Base-by-base conservation (phyloP, 2,113 vertebrate species). In the Gymnocephalus cernua region DNA sequence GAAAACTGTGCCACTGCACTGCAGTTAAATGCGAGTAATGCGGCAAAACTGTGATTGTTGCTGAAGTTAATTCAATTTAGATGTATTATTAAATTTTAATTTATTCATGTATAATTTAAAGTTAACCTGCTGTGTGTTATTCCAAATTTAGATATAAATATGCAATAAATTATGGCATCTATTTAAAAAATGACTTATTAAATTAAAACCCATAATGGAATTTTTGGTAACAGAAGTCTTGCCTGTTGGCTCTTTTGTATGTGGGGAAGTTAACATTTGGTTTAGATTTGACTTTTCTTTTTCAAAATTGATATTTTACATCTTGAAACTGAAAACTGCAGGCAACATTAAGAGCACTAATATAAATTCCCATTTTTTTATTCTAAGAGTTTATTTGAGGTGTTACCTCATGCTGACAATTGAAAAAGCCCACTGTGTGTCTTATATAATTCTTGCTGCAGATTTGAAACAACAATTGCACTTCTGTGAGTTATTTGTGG, bases 1-100 rank as follows among this genome's bases (percentile, higher is more conserved):
- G 58, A 67, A 41, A 80, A 81, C 72, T 58, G 45, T 56, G 71
- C 59, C 67, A 67, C 76, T 78, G 47, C 0, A 13, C 64, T 79
- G 70, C 45, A 56, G 66, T 65, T 73, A 41, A 50, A 75, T 41
- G 21, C 11, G 5, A 44, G 64, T 23, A 47, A 56, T 50, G 38
- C 66, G 0, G 41, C 29, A 65, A 47, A 21, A 47, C 64, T 85
- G 38, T 65, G 15, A 67, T 68, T 79, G 19, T 57, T 74, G 58
- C 44, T 45, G 23, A 44, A 66, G 29, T 15, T 23, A 3, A 21
- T 27, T 0, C 29, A 65, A 58, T 76, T 3, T 38, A 5, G 7
- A 38, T 57, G 3, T 63, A n/a, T 76, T 56, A 29, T 56, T 23
- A 54, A 50, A 21, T 19, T 51, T 25, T 6, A 10, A 45, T 29